Evolutionary conservation across 2,113 vertebrate species (phyloP), one percentile per base, ranked within the genome.

Genomic region (Buteo buteo): DNA sequence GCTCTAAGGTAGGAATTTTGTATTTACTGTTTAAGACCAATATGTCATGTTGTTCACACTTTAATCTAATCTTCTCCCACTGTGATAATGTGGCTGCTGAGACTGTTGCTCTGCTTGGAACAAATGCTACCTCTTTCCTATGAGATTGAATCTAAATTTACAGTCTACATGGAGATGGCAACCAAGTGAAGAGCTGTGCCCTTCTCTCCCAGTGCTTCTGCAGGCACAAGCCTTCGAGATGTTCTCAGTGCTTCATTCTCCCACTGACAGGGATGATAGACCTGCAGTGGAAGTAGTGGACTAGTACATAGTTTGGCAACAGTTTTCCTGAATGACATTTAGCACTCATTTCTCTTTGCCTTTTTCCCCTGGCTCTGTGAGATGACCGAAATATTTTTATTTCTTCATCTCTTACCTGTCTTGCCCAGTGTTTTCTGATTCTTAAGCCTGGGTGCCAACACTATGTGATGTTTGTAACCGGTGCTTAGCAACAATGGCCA

Each of bases 1-100:
- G 65, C 84, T 80, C 62, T 82, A 72, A 93, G 89, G 93, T 49
- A 72, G 94, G 86, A 95, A 87, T 91, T 95, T 91, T 76, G 70
- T 96, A 85, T 95, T 94, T 95, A 93, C 83, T 95, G 89, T 96
- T 96, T 91, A 89, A 97, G 86, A 95, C 62, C 84, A 89, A 50
- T 87, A 93, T 82, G 86, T 85, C 93, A 73, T 55, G 78, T 94
- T 95, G 91, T 97, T 97, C 89, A 80, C 78, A 66, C 88, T 95
- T 91, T 76, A 95, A 87, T 95, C 88, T 97, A 77, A 92, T 97
- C 91, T 94, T 96, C 93, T 85, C 93, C 93, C 62, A 70, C 94
- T 94, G 95, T 87, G 96, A 95, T 95, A 95, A 95, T 91, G 84
- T 80, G 81, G 89, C 89, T 95, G 93, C 84, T 90, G 89, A 94